A percentile compares a stretch with the other conserved stretches of the same genome.
phyloP scores from a whole-genome alignment of 2,888 invertebrate species.

The Vesta saturnalis region DNA sequence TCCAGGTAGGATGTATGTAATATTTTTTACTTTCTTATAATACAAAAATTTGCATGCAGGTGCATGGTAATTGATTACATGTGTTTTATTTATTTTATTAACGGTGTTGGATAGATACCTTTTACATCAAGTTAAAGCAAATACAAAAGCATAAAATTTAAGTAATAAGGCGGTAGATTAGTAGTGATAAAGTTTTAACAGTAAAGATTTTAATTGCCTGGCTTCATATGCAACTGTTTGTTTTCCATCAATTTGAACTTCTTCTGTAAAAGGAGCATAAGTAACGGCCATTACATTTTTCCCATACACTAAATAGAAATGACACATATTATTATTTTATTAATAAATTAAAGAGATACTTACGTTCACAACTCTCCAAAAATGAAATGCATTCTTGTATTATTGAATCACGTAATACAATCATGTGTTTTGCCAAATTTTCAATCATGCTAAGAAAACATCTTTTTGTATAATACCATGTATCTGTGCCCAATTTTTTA shows the following conservation, averaged over 20 bases:
- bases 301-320: slow-evolving; percentile 75
- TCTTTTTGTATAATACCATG: slow-evolving; percentile 98
- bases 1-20: too few species aligned
- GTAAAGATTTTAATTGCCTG: slow-evolving; percentile 81
- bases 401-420: slow-evolving; percentile 86
- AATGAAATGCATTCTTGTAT: slow-evolving; percentile 89
- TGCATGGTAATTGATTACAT: too few species aligned
- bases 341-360: slow-evolving; percentile 44
- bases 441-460: slow-evolving; percentile 94
- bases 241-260: slow-evolving; percentile 74
- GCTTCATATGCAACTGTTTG: slow-evolving; percentile 94
- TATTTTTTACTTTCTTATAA: too few species aligned
- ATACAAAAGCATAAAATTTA: too few species aligned
- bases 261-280: slow-evolving; percentile 81
- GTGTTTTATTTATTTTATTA: too few species aligned
- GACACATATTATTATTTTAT: not conserved
- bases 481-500: slow-evolving; percentile 95
- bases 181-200: slow-evolving; percentile 71
- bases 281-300: slow-evolving; percentile 84
- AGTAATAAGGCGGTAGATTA: too few species aligned
- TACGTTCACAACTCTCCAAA: slow-evolving; percentile 88
- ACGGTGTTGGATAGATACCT: too few species aligned
- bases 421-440: slow-evolving; percentile 89
- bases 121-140: too few species aligned
- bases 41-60: too few species aligned